Percentiles rank a stretch among this genome's conserved stretches.
phyloP scores from a whole-genome alignment of 2,797 vertebrate genomes.

The Peromyscus attwateri region DNA sequence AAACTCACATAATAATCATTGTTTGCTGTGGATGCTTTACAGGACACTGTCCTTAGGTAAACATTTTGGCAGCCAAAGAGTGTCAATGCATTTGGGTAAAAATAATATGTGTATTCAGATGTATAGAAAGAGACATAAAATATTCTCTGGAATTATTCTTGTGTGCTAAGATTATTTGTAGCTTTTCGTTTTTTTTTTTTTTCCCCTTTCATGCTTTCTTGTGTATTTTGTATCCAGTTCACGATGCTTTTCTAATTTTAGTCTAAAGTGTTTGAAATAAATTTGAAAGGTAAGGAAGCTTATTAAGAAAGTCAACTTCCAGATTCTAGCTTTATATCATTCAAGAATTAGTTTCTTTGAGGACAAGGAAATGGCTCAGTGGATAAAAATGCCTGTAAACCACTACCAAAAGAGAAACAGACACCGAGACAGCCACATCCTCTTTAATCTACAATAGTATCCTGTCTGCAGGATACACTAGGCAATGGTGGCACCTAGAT shows the following conservation, averaged over 20 bases:
- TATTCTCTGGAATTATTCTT: slow-evolving; percentile 29
- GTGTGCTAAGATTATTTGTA: neutral
- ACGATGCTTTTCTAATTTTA: neutral
- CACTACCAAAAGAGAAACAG: neutral
- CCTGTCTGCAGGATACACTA: neutral
- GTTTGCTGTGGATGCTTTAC: neutral
- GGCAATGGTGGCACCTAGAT: neutral
- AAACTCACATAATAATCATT: neutral
- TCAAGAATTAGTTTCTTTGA: neutral
- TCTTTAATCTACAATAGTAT: neutral
- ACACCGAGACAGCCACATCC: no score
- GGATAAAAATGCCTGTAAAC: neutral
- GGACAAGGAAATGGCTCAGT: neutral
- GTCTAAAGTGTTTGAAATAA: slow-evolving; percentile 26
- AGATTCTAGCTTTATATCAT: neutral
- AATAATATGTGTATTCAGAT: neutral
- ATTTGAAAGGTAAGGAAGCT: neutral
- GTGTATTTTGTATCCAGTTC: neutral
- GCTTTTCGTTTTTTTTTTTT: neutral
- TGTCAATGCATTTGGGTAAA: slow-evolving; percentile 14
- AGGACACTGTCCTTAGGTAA: neutral
- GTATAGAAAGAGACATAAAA: neutral
- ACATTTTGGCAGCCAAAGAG: neutral
- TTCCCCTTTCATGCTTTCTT: neutral
- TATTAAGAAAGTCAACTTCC: neutral